These are phyloP conservation scores for Pachymerium ferrugineum DNA, from an alignment of 2,888 invertebrate species.

Conservation along the genomic window DNA sequence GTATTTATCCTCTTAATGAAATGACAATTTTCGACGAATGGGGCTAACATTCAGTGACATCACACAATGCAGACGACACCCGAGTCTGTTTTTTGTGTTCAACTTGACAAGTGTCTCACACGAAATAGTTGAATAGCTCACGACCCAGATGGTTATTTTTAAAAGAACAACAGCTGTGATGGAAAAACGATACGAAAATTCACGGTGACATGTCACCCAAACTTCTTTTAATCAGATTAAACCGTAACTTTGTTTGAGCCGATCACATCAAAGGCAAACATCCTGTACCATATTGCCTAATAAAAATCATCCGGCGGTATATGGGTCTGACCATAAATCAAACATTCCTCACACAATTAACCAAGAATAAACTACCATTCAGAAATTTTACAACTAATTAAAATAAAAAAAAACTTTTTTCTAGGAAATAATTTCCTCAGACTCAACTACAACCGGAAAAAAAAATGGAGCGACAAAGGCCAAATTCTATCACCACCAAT, in stretches of 20 bases:
- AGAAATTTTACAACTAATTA: neutral
- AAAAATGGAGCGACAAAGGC: neutral
- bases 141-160: neutral
- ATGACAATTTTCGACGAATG: too few species aligned
- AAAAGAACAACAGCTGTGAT: neutral
- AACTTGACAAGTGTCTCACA: too few species aligned
- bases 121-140: neutral
- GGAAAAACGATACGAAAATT: neutral
- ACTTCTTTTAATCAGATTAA: neutral
- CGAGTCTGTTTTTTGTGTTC: neutral
- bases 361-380: neutral
- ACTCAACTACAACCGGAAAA: neutral
- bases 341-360: too few species aligned
- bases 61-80: neutral
- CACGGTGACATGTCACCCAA: neutral
- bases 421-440: neutral
- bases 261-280: too few species aligned
- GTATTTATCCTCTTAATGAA: too few species aligned
- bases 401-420: neutral
- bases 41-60: too few species aligned
- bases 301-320: too few species aligned
- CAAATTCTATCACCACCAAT: neutral
- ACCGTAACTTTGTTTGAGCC: too few species aligned
- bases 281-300: too few species aligned
- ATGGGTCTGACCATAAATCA: too few species aligned